Evolutionary conservation across 1,140 invertebrate genomes (phyloP), one percentile per base, ranked within the genome.

Genomic region (Drosophila ambigua): DNA sequence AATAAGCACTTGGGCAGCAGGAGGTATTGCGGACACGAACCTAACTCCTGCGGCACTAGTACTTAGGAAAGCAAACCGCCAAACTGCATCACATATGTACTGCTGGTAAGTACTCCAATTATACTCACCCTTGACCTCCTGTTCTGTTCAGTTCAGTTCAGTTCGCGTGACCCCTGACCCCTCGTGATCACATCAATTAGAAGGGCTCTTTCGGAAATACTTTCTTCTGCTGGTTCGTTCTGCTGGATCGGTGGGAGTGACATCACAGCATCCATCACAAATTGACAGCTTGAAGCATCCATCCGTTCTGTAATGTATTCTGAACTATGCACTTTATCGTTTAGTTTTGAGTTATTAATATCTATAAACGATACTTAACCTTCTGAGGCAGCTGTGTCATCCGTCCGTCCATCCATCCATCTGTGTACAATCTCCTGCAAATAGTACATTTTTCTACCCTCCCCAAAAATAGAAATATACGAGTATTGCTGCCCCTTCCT

Each of bases 1-100:
- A 79, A 92, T 92, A 92, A 92, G 91, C 91, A 92, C 91, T 92
- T 91, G 89, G 83, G 91, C 91, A 92, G 91, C 91, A 92, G 91
- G 91, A 81, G 91, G 84, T 81, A 85, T 75, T 84, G 69, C 76
- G 72, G 72, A 72, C 76, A 78, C 79, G 72, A 63, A 85, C 91
- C 83, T 88, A 90, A 91, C 91, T 92, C 91, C 91, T 92, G 91
- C 91, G 91, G 91, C 91, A 92, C 91, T 91, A 92, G 91, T 92
- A 92, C 91, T 92, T 92, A 92, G 91, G 82, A 91, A 92, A 92
- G 91, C 79, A 78, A 88, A 66, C 73, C 52, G 76, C 50, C 50
- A 24, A 3, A 31, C 35, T 51, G 13, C 15, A 23, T 15, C 8
- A 16, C 39, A 45, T 9, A 31, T 31, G 7, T 28, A 31, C 7